A percentile compares a stretch with the other conserved stretches of the same genome.
Evolutionary conservation across 2,888 invertebrate species (phyloP).

Genomic region (Drosophila diplacantha): DNA sequence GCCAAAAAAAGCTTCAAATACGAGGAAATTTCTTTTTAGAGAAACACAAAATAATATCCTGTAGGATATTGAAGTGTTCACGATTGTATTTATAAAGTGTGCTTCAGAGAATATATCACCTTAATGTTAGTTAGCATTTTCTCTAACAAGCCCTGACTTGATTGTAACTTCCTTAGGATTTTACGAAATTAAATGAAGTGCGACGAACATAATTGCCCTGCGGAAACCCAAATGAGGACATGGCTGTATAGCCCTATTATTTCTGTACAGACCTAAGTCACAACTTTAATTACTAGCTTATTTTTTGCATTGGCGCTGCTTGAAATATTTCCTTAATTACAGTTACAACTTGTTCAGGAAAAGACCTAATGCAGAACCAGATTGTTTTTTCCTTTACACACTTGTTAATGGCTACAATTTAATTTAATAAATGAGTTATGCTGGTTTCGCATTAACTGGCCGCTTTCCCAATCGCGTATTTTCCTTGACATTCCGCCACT

Average conservation of each 20-base stretch:
- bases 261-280: not conserved
- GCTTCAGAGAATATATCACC: no score
- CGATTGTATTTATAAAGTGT: no score
- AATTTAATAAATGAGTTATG: conserved; percentile 29
- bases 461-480: conserved; percentile 22
- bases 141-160: not conserved
- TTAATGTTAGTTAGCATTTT: not conserved
- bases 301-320: conserved; percentile 4
- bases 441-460: conserved; percentile 18
- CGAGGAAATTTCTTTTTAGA: not conserved
- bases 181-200: not conserved
- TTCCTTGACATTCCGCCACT: conserved; percentile 25
- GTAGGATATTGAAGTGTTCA: not conserved
- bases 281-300: conserved; percentile 4
- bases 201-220: not conserved
- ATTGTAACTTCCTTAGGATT: not conserved
- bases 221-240: conserved; percentile 13
- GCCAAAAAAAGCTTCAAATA: not conserved
- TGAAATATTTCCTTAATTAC: conserved; percentile 15
- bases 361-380: conserved; percentile 5
- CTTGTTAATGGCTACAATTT: conserved; percentile 13
- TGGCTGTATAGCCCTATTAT: conserved; percentile 1
- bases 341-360: not conserved
- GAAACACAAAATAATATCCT: conserved; percentile 7
- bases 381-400: conserved; percentile 1